A percentile compares a stretch with the other conserved stretches of the same genome.
phyloP scores from a whole-genome alignment of 2,113 vertebrate species.

The Eublepharis macularius region DNA sequence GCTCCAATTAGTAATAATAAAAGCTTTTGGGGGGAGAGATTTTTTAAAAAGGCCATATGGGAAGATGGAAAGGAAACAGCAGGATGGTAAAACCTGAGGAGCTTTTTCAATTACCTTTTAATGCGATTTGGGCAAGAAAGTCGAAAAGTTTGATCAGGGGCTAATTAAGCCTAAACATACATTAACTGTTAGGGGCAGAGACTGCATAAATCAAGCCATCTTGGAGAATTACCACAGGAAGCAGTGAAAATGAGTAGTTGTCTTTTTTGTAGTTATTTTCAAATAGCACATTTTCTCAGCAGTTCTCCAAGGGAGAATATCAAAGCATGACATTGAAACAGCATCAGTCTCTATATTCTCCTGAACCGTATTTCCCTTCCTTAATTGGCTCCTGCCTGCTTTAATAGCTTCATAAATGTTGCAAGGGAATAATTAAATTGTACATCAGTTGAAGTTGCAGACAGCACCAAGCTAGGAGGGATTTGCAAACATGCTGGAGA shows the following conservation, averaged over 20 bases:
- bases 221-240: slow-evolving; percentile 39
- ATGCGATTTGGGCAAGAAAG: slow-evolving; percentile 35
- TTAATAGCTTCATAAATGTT: slow-evolving; percentile 47
- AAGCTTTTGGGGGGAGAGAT: neutral
- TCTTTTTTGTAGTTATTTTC: slow-evolving; percentile 29
- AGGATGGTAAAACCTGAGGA: slow-evolving; percentile 24
- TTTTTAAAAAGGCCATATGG: slow-evolving; percentile 22
- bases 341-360: slow-evolving; percentile 33
- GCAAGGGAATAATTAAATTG: slow-evolving; percentile 33
- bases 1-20: slow-evolving; percentile 2
- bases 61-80: slow-evolving; percentile 10
- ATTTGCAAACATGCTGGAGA: slow-evolving; percentile 35
- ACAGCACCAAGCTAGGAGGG: slow-evolving; percentile 36
- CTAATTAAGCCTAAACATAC: slow-evolving; percentile 39
- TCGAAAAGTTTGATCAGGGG: slow-evolving; percentile 37
- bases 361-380: slow-evolving; percentile 32
- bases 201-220: neutral
- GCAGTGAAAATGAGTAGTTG: slow-evolving; percentile 23
- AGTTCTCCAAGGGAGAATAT: slow-evolving; percentile 51
- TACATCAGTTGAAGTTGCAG: slow-evolving; percentile 38
- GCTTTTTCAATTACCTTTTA: slow-evolving; percentile 49
- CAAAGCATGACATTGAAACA: slow-evolving; percentile 30
- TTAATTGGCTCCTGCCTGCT: slow-evolving; percentile 37
- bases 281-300: slow-evolving; percentile 29
- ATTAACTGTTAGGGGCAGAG: slow-evolving; percentile 32